Conservation (phyloP, 2,113 vertebrate species). For the Casuarius casuarius region DNA sequence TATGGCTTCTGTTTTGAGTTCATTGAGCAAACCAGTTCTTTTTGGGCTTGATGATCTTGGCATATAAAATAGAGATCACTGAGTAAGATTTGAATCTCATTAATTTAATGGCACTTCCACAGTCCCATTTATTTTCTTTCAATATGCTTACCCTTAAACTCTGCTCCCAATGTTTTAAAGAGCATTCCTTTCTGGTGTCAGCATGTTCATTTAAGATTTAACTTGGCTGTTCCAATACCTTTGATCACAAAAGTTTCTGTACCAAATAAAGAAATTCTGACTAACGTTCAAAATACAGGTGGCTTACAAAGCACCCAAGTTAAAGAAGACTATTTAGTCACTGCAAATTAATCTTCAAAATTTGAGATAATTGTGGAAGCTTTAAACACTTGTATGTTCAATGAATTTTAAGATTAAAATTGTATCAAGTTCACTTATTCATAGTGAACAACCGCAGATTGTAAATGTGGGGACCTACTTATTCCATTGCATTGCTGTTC, state of each 20-base stretch:
- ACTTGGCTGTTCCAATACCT: not conserved
- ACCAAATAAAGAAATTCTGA: not conserved
- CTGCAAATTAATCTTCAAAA: not conserved
- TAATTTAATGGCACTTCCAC: not conserved
- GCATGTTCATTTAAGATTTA: not conserved
- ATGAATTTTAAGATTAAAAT: not conserved
- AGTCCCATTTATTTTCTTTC: not conserved
- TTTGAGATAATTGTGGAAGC: not conserved
- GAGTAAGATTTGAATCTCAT: not conserved
- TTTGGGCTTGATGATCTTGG: not conserved
- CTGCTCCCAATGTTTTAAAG: not conserved
- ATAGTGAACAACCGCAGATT: not conserved
- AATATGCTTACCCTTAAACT: not conserved
- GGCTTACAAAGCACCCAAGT: not conserved
- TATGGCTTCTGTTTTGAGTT: not conserved
- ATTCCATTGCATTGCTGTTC: not conserved
- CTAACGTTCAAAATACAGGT: not conserved
- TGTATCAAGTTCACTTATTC: not conserved
- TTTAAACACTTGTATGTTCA: not conserved
- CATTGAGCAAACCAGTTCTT: not conserved
- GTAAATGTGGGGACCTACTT: not conserved
- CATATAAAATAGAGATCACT: not conserved
- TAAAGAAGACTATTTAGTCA: not conserved
- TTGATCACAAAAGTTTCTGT: not conserved
- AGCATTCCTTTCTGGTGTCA: not conserved